These are phyloP conservation scores for Eustalomyia histrio DNA, from an alignment of 2,888 invertebrate species.

Conservation along the genomic window DNA sequence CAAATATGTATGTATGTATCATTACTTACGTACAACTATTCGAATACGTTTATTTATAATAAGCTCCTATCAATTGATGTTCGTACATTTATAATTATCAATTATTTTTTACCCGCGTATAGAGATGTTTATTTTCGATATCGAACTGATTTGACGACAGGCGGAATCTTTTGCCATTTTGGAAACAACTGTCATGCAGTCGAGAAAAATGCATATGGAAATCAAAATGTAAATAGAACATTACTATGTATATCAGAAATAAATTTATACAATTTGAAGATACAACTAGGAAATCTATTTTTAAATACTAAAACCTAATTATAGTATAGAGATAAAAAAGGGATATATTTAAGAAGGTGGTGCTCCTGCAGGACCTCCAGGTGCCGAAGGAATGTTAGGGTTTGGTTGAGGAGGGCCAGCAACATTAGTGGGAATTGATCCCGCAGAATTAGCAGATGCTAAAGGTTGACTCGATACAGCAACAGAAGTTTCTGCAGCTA, in stretches of 20 bases:
- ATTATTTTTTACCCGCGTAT: constrained; percentile 17
- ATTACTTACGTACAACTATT: constrained; percentile 30
- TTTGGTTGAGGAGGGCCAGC: constrained; percentile 46
- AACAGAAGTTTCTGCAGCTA: constrained; percentile 41
- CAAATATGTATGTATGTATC: neutral
- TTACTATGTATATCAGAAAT: neutral
- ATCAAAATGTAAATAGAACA: neutral
- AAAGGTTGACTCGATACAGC: constrained; percentile 45
- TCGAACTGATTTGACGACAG: neutral
- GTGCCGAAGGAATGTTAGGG: constrained; percentile 59
- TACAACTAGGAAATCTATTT: constrained; percentile 31
- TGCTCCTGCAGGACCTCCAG: constrained; percentile 24
- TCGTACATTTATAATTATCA: constrained; percentile 21
- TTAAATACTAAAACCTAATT: constrained; percentile 44
- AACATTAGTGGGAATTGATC: constrained; percentile 45
- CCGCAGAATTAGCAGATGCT: constrained; percentile 42
- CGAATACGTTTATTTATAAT: constrained; percentile 46
- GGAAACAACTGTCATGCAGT: neutral
- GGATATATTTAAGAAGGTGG: constrained; percentile 56
- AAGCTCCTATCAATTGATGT: constrained; percentile 13
- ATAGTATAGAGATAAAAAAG: constrained; percentile 1
- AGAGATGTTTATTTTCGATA: constrained; percentile 5
- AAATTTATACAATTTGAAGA: constrained; percentile 36
- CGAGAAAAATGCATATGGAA: neutral
- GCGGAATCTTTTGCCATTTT: neutral